These are phyloP conservation scores for Zele albiditarsus DNA, from an alignment of 2,888 invertebrate genomes.

Conservation along the genomic window DNA sequence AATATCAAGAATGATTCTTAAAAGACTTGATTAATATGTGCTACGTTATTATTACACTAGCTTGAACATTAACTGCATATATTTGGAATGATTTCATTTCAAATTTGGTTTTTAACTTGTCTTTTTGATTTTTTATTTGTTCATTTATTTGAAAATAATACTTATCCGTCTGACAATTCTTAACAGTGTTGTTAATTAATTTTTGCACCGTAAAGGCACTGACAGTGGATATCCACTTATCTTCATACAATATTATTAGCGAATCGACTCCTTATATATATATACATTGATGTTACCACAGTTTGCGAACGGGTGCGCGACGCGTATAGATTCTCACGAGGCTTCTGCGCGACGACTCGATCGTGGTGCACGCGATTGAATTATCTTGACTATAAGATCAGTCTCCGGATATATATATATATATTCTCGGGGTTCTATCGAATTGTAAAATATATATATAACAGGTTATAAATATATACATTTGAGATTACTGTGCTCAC, in stretches of 20 bases:
- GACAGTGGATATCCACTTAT: background rate
- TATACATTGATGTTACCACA: background rate
- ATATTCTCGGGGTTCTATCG: background rate
- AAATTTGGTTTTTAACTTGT: background rate
- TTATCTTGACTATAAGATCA: slow-evolving; percentile 20
- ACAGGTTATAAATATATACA: background rate
- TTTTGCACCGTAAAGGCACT: slow-evolving; percentile 43
- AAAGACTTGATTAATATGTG: background rate
- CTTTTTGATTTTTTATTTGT: background rate
- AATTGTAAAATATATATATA: slow-evolving; percentile 10
- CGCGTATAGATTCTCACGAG: slow-evolving; percentile 32
- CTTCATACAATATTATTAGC: background rate
- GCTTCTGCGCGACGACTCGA: slow-evolving; percentile 2
- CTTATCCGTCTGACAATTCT: slow-evolving; percentile 47
- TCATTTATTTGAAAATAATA: background rate
- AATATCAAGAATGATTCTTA: background rate
- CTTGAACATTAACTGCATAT: background rate
- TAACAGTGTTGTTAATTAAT: slow-evolving; percentile 43
- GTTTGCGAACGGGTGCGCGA: background rate
- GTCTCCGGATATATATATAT: slow-evolving; percentile 2
- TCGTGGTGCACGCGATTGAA: slow-evolving; percentile 39
- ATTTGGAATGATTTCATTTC: background rate
- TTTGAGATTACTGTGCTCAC: no score
- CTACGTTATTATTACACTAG: background rate
- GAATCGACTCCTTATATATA: background rate